These are phyloP conservation scores for Graptemys geographica DNA, from an alignment of 2,797 vertebrate genomes.

Conservation along the genomic window DNA sequence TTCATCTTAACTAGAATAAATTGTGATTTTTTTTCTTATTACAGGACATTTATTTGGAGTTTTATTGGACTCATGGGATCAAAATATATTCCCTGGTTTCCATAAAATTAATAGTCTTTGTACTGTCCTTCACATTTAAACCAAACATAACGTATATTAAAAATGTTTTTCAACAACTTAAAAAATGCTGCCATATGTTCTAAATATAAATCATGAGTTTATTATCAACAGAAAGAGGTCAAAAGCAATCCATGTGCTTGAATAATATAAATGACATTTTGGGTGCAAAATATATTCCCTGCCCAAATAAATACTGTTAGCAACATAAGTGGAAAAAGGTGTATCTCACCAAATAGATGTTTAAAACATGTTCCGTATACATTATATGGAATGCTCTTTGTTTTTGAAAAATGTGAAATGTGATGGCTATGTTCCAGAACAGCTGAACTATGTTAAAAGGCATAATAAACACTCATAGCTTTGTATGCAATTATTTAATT, in stretches of 20 bases:
- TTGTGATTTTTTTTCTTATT: constrained; percentile 26
- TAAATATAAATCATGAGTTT: constrained; percentile 60
- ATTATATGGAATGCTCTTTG: constrained; percentile 41
- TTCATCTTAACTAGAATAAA: constrained; percentile 22
- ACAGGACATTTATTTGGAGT: constrained; percentile 59
- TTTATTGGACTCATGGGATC: constrained; percentile 70
- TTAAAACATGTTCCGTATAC: constrained; percentile 62
- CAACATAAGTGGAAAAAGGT: constrained; percentile 51
- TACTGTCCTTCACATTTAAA: constrained; percentile 42
- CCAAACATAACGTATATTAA: constrained; percentile 38
- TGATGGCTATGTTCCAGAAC: constrained; percentile 71
- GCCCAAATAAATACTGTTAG: constrained; percentile 65
- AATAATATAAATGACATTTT: constrained; percentile 43
- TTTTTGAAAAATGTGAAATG: constrained; percentile 73
- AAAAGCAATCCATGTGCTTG: constrained; percentile 14
- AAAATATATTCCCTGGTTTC: constrained; percentile 58
- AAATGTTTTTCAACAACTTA: constrained; percentile 47
- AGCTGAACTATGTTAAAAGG: constrained; percentile 75
- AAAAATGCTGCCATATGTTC: neutral
- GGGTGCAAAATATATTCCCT: constrained; percentile 51
- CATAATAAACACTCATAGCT: constrained; percentile 75
- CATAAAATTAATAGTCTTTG: constrained; percentile 51
- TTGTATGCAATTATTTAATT: constrained; percentile 82
- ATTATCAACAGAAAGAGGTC: constrained; percentile 68
- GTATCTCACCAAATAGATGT: constrained; percentile 52